Base-by-base conservation (phyloP, 2,113 vertebrate species). In the Podocnemis expansa region DNA sequence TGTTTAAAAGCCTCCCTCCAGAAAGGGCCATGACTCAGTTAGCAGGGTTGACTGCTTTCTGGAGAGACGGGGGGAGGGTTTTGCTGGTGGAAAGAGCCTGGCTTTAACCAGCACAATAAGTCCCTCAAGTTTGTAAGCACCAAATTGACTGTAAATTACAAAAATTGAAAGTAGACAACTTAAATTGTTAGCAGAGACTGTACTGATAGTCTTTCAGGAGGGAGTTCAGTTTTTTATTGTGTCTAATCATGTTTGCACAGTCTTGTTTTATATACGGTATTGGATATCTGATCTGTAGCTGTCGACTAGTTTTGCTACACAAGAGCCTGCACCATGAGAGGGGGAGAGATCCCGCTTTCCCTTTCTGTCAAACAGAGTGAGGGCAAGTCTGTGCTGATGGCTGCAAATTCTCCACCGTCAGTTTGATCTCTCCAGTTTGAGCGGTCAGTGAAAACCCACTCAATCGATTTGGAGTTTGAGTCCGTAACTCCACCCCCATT, bases 251-350 rank as follows among this genome's bases (percentile, higher is more conserved):
- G 70, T 63, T 81, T 70, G 82, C 88, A 27, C 34, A 29, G 16
- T 54, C 51, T 60, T 85, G 78, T 1, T 87, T 70, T 87, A 41
- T 27, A 3, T 25, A 0, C 51, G 24, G 8, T 67, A 24, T 80
- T 92, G 58, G 75, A 16, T 93, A 91, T 85, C 91, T 89, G 25
- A 56, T 93, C 84, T 87, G 87, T 31, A 83, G 41, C 93, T 93
- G 2, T 0, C 3, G 10, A 11, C 56, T 80, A 38, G 51, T 82
- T 93, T 29, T 81, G 67, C 88, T 47, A 3, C 6, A 1, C 73
- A 58, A 80, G 75, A 93, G 47, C n/a, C 43, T 88, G 55, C 47
- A 73, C 85, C 10, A 60, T n/a, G n/a, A n/a, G n/a, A n/a, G n/a
- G n/a, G n/a, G n/a, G 67, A 80, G 38, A 19, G 29, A 60, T 80